A percentile compares a stretch with the other conserved stretches of the same genome.
These are phyloP conservation scores for Bicyclus anynana DNA, from an alignment of 1,140 invertebrate genomes.

Conservation along the genomic window DNA sequence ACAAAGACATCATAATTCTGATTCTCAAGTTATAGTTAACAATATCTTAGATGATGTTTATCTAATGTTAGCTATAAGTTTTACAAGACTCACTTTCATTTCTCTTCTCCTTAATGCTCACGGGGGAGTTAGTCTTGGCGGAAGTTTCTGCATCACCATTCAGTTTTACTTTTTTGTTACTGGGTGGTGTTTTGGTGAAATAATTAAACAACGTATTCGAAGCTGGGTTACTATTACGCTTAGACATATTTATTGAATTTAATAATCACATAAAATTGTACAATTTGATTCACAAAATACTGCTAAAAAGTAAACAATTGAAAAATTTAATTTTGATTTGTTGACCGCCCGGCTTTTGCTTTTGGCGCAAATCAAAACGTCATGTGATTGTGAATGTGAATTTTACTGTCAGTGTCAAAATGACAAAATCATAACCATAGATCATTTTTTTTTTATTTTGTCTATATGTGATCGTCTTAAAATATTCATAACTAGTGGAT, in stretches of 20 bases:
- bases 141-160: constrained; percentile 27
- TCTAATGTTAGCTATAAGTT: no score
- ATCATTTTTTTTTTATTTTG: no score
- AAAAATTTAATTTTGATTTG: no score
- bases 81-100: constrained; percentile 46
- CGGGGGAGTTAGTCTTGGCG: constrained; percentile 28
- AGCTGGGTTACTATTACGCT: constrained; percentile 56
- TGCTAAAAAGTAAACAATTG: not conserved
- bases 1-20: no score
- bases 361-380: not conserved
- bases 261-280: no score
- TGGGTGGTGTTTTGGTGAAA: constrained; percentile 77
- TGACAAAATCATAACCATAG: no score
- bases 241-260: constrained; percentile 50
- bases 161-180: constrained; percentile 58
- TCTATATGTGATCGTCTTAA: no score
- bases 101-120: constrained; percentile 44
- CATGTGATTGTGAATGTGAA: no score
- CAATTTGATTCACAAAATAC: no score
- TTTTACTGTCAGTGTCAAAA: not conserved
- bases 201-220: constrained; percentile 80
- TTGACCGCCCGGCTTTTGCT: not conserved
- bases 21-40: no score
- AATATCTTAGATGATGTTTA: no score
- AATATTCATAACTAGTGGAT: no score